These are phyloP conservation scores for Magallana gigas DNA, from an alignment of 1,140 invertebrate genomes.

Conservation along the genomic window DNA sequence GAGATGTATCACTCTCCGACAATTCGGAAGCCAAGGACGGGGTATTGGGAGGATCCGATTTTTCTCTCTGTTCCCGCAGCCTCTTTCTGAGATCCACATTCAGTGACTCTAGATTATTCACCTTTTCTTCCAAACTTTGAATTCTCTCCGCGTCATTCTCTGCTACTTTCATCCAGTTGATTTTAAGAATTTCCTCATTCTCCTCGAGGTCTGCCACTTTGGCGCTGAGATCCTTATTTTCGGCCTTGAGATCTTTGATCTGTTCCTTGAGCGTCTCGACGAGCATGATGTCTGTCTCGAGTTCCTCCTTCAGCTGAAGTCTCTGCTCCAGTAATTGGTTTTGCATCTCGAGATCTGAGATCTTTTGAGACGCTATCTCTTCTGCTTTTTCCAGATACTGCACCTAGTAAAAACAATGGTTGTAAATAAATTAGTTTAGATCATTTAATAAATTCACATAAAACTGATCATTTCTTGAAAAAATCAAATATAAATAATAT, in stretches of 20 bases:
- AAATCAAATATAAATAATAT: neutral
- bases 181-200: constrained; percentile 70
- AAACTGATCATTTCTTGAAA: neutral
- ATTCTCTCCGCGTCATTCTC: constrained; percentile 72
- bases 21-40: constrained; percentile 69
- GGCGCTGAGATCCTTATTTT: constrained; percentile 65
- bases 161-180: constrained; percentile 74
- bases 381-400: constrained; percentile 73
- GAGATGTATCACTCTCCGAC: constrained; percentile 53
- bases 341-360: constrained; percentile 67
- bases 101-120: constrained; percentile 65
- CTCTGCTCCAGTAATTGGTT: constrained; percentile 67
- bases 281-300: constrained; percentile 54
- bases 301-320: constrained; percentile 65
- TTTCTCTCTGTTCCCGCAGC: constrained; percentile 67
- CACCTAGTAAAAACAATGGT: constrained; percentile 59
- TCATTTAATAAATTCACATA: neutral
- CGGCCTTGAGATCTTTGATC: constrained; percentile 62
- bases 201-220: constrained; percentile 72
- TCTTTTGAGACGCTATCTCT: constrained; percentile 65
- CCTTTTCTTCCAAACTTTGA: constrained; percentile 71
- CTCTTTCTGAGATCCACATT: constrained; percentile 72
- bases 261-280: constrained; percentile 66
- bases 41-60: constrained; percentile 52
- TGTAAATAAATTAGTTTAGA: neutral